phyloP scores from a whole-genome alignment of 1,140 invertebrate genomes.

The Temnothorax nylanderi region DNA sequence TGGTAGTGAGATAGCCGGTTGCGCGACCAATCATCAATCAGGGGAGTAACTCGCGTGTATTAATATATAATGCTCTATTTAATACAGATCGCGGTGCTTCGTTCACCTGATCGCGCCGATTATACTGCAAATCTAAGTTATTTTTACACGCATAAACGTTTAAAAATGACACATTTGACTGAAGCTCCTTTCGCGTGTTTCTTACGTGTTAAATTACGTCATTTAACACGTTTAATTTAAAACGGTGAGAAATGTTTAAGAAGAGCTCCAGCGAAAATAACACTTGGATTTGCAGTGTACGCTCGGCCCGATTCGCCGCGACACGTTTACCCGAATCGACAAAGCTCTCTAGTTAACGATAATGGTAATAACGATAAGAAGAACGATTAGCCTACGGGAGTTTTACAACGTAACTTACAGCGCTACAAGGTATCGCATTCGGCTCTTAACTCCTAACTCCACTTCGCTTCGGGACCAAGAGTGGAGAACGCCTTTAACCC shows the following conservation, averaged over 20 bases:
- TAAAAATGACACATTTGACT: no score
- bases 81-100: conserved; percentile 22
- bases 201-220: no score
- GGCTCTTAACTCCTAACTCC: conserved; percentile 63
- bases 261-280: no score
- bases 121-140: no score
- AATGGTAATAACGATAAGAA: conserved; percentile 65
- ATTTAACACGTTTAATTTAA: no score
- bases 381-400: conserved; percentile 69
- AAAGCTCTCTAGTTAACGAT: conserved; percentile 63
- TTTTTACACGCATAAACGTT: no score
- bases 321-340: conserved; percentile 58
- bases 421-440: conserved; percentile 56
- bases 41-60: conserved; percentile 42
- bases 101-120: conserved; percentile 22
- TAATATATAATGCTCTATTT: not conserved
- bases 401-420: conserved; percentile 71
- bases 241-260: no score
- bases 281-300: not conserved
- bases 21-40: conserved; percentile 78
- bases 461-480: conserved; percentile 35
- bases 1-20: conserved; percentile 84
- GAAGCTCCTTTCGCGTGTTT: no score
- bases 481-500: conserved; percentile 24
- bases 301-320: conserved; percentile 16